phyloP scores from a whole-genome alignment of 2,797 vertebrate species.

The Columba guinea region DNA sequence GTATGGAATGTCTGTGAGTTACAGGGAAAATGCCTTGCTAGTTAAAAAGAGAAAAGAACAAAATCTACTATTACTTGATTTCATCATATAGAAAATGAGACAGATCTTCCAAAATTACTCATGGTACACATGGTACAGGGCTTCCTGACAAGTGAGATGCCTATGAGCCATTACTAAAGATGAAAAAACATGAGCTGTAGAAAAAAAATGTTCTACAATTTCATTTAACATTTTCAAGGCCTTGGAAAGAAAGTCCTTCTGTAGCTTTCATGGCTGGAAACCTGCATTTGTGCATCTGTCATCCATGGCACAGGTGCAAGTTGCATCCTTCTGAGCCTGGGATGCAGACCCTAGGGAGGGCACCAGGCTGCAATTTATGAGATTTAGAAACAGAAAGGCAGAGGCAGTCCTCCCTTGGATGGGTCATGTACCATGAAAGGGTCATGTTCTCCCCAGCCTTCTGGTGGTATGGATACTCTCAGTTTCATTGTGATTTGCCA shows the following conservation, averaged over 20 bases:
- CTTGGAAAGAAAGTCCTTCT: neutral
- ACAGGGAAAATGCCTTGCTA: neutral
- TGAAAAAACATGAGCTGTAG: neutral
- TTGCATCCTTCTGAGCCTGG: neutral
- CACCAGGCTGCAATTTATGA: neutral
- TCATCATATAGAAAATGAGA: neutral
- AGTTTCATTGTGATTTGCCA: neutral
- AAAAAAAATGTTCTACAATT: neutral
- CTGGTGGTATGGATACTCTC: neutral
- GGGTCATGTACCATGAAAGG: neutral
- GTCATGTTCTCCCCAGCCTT: neutral
- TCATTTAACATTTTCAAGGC: neutral
- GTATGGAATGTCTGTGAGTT: neutral
- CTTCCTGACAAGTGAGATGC: neutral
- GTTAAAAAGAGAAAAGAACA: neutral
- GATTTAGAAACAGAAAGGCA: neutral
- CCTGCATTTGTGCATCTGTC: neutral
- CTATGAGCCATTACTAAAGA: neutral
- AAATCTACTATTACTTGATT: neutral
- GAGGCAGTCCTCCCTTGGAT: neutral
- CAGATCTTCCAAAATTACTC: neutral
- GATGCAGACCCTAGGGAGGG: neutral
- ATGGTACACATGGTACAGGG: neutral
- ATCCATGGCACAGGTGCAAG: fast-evolving
- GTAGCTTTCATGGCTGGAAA: neutral